Evolutionary conservation across 2,113 vertebrate species (phyloP), one percentile per base, ranked within the genome.

Genomic region (Pipra filicauda): DNA sequence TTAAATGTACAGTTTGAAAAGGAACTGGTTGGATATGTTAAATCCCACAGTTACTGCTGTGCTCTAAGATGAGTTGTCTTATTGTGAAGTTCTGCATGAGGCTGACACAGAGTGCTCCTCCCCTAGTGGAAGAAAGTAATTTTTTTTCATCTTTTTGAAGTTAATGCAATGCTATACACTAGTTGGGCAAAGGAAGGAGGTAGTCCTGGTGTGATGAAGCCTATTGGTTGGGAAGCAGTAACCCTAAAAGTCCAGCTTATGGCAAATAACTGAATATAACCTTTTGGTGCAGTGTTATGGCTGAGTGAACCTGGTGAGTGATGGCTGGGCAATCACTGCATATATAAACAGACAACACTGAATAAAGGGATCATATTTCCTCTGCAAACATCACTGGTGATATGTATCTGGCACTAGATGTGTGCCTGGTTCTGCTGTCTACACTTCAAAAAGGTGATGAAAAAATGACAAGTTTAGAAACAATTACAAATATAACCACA

Each of bases 281-380:
- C 90, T 95, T 84, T 83, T 49, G n/a, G 64, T 59, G 82, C 75
- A 41, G 39, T 49, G 88, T 76, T 91, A 77, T 75, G 90, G 76
- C 85, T 96, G 79, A 90, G 83, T 86, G 90, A 97, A 8, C 64
- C 51, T 72, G 82, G 21, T 95, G 93, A 96, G 70, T 96, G 94
- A 95, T 84, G 91, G 69, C 65, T 95, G 86, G 43, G 27, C 80
- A 65, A 77, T 67, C 75, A 28, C 59, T 69, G 85, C 5, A 10
- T 92, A 1, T 49, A 54, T 78, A 94, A 94, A 91, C 76, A 96
- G 59, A 46, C 51, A 78, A 41, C 46, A 52, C 49, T 74, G 67
- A 83, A 90, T 91, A 88, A 93, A 86, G 83, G 64, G 88, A 93
- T 96, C 71, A 2, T 62, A 72, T 97, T 84, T 93, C 82, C 78